Conservation (phyloP, 2,113 vertebrate genomes). For the Laticauda colubrina region DNA sequence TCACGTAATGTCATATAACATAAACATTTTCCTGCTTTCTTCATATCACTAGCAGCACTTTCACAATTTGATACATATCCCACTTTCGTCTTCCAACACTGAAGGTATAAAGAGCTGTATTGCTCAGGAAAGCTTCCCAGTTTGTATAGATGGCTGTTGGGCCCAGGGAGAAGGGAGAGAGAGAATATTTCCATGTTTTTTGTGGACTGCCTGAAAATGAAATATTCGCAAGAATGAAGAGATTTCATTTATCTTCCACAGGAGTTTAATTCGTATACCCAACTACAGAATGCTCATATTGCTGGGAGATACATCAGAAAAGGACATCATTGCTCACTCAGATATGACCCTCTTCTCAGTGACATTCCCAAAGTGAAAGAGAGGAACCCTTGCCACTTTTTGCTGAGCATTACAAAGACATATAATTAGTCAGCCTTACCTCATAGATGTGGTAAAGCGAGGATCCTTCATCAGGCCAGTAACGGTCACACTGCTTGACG, state of each 20-base stretch:
- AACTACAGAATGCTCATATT: neutral
- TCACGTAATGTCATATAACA: neutral
- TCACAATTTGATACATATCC: neutral
- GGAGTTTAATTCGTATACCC: neutral
- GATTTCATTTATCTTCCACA: neutral
- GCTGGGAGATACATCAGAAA: neutral
- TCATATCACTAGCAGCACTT: neutral
- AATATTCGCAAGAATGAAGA: neutral
- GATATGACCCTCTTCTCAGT: neutral
- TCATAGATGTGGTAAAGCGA: conserved; percentile 97
- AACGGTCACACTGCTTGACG: conserved; percentile 92
- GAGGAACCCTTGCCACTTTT: neutral
- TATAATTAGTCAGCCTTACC: conserved; percentile 66
- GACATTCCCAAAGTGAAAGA: neutral
- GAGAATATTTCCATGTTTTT: neutral
- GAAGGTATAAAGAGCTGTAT: neutral
- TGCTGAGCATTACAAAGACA: rapidly evolving
- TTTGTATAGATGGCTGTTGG: neutral
- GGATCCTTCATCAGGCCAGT: conserved; percentile 96
- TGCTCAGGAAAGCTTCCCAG: neutral
- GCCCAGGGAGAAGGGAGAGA: neutral
- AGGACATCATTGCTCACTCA: neutral
- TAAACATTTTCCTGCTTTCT: neutral
- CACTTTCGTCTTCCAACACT: neutral
- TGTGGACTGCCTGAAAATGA: neutral